Percentiles rank a stretch among this genome's conserved stretches.
phyloP scores from a whole-genome alignment of 2,797 vertebrate species.

The Huso huso region DNA sequence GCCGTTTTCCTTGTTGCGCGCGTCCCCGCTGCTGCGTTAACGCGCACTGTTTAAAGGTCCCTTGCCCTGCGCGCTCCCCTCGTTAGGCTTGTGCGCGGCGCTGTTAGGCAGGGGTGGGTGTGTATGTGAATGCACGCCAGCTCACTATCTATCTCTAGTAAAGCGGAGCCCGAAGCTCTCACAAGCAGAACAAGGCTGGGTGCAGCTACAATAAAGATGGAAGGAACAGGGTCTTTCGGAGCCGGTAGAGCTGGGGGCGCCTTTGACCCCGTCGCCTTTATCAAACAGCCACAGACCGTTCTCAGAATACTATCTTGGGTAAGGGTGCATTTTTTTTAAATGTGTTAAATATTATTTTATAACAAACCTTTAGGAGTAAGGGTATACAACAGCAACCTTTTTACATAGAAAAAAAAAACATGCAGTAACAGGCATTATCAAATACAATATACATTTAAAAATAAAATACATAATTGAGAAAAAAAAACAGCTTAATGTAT shows the following conservation, averaged over 20 bases:
- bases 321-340: constrained; percentile 35
- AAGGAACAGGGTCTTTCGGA: constrained; percentile 75
- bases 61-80: constrained; percentile 6
- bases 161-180: constrained; percentile 38
- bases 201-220: constrained; percentile 50
- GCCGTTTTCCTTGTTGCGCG: neutral
- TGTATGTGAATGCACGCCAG: constrained; percentile 23
- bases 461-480: no score
- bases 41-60: constrained; percentile 19
- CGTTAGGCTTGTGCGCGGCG: constrained; percentile 16
- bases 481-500: no score
- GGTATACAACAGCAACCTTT: no score
- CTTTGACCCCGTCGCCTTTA: constrained; percentile 78
- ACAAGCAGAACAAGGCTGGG: constrained; percentile 23
- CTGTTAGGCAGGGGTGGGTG: constrained; percentile 17
- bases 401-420: no score
- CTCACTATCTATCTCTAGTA: constrained; percentile 14
- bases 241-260: constrained; percentile 71
- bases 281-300: constrained; percentile 79
- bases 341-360: constrained; percentile 4
- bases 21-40: neutral
- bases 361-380: neutral
- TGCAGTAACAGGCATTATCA: no score
- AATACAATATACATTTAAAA: no score
- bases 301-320: constrained; percentile 79